These are phyloP conservation scores for Egretta garzetta DNA, from an alignment of 2,113 vertebrate genomes.

Conservation along the genomic window DNA sequence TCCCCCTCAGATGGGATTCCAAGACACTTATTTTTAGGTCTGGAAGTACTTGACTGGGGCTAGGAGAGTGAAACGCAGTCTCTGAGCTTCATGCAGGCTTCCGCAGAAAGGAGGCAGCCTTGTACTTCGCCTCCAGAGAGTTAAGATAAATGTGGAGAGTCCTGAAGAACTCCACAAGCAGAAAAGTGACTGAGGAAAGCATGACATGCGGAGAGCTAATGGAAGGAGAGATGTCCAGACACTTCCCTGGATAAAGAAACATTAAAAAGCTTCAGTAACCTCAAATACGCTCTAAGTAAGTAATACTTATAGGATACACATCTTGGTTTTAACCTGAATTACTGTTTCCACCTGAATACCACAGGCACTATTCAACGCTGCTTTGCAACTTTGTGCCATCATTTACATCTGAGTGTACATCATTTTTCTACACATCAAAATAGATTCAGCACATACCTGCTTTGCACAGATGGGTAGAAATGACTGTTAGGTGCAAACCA, in stretches of 20 bases:
- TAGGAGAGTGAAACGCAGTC: neutral
- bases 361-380: neutral
- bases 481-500: neutral
- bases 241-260: neutral
- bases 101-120: neutral
- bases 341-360: neutral
- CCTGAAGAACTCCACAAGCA: neutral
- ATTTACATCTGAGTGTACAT: neutral
- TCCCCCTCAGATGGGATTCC: neutral
- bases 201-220: neutral
- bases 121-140: neutral
- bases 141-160: neutral
- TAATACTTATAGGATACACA: neutral
- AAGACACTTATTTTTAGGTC: neutral
- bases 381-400: neutral
- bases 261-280: neutral
- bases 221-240: neutral
- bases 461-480: neutral
- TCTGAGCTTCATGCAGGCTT: neutral
- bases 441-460: neutral
- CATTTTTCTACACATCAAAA: neutral
- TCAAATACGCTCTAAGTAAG: neutral
- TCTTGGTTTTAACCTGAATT: neutral
- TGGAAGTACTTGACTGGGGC: neutral
- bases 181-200: neutral